phyloP scores from a whole-genome alignment of 1,140 invertebrate species.

The Ceratina japonica region DNA sequence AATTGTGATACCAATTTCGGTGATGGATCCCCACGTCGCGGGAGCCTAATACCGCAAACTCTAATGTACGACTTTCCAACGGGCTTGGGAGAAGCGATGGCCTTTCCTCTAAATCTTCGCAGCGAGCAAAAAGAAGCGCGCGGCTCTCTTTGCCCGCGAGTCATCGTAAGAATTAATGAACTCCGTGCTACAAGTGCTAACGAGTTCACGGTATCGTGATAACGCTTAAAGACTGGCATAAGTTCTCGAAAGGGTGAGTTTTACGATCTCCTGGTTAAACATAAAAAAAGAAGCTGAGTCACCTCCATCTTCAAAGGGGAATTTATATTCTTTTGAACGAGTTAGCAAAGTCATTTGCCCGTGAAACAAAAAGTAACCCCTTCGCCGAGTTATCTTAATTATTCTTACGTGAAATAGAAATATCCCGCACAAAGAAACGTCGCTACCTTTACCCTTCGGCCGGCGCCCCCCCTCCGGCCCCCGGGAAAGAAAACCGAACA shows the following conservation, averaged over 20 bases:
- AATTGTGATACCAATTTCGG: too few relatives aligned
- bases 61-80: too few relatives aligned
- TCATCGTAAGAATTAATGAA: slow-evolving; percentile 3
- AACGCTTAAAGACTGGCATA: not conserved
- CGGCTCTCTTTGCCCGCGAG: not conserved
- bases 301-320: too few relatives aligned
- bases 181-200: not conserved
- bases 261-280: not conserved
- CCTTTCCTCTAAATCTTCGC: not conserved
- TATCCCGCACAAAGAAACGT: not conserved
- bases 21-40: too few relatives aligned
- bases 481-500: not conserved
- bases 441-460: too few relatives aligned
- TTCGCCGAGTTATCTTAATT: not conserved
- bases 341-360: not conserved
- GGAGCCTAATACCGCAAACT: too few relatives aligned
- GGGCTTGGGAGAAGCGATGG: not conserved
- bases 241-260: not conserved
- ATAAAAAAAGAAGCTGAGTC: not conserved
- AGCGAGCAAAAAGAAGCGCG: not conserved
- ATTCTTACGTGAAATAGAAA: too few relatives aligned
- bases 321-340: not conserved
- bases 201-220: not conserved
- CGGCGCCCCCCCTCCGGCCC: too few relatives aligned
- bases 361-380: not conserved